phyloP scores from a whole-genome alignment of 2,797 vertebrate genomes.

The Ptychobarbus kaznakovi region DNA sequence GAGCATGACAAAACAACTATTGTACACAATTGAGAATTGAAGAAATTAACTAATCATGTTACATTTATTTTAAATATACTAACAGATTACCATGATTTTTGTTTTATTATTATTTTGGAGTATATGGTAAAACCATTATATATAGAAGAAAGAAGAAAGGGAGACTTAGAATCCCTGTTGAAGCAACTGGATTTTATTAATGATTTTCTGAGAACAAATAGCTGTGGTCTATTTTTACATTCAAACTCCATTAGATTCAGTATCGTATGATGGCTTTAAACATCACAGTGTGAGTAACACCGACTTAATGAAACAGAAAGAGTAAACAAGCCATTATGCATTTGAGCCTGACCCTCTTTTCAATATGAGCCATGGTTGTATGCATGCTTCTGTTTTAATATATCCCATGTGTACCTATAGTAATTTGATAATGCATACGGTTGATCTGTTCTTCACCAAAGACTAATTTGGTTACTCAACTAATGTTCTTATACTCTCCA shows the following conservation, averaged over 20 bases:
- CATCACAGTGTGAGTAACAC: conserved; percentile 20
- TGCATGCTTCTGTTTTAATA: neutral
- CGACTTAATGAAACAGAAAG: conserved; percentile 38
- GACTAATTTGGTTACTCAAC: conserved; percentile 8
- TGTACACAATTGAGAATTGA: neutral
- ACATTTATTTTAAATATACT: neutral
- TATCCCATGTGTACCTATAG: neutral
- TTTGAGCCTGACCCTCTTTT: neutral
- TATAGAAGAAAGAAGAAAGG: neutral
- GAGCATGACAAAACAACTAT: neutral
- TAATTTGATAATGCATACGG: conserved; percentile 6
- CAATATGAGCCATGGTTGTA: neutral
- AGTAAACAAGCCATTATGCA: neutral
- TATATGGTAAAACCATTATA: too few relatives aligned
- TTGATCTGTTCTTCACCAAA: conserved; percentile 22
- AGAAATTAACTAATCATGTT: neutral
- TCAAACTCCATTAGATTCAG: conserved; percentile 11
- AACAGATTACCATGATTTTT: neutral
- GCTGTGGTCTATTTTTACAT: conserved; percentile 10
- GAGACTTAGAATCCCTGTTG: conserved; percentile 18
- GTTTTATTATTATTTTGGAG: too few relatives aligned
- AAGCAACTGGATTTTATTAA: neutral
- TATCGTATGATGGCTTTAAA: conserved; percentile 33
- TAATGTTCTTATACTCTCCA: conserved; percentile 12
- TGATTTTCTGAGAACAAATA: neutral